Base-by-base conservation (phyloP, 2,113 vertebrate species). In the Phoenicopterus ruber region DNA sequence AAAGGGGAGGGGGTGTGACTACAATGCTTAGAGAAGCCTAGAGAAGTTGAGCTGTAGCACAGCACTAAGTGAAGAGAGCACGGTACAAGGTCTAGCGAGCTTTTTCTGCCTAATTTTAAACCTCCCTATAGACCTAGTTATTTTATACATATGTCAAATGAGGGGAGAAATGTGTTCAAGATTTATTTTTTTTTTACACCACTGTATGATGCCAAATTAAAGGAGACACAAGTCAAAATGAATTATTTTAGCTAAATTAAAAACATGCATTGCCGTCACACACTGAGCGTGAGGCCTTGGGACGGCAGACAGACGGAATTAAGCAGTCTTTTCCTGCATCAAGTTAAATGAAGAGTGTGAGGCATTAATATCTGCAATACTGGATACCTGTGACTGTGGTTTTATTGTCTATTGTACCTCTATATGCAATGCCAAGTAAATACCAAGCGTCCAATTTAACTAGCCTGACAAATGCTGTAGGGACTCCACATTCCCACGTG, bases 161-260 rank as follows among this genome's bases (percentile, higher is more conserved):
- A 92, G 63, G 29, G 59, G 29, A 94, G 55, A 93, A 97, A 93
- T 46, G 40, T 31, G 14, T 82, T 82, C 54, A 95, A 72, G 57
- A 25, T 63, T 59, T 57, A 6, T 19, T 44, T 47, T 77, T 59
- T 82, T 92, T 86, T 89, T 24, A 79, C 82, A 90, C 54, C 62
- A n/a, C 42, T 4, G 25, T 80, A 57, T 65, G 73, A 96, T 93
- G 87, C 44, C 81, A 96, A 95, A 93, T 90, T 82, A 94, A 96
- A 87, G 70, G 74, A 74, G 62, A 85, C 54, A 38, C 58, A 82
- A 92, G 81, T 86, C 77, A 89, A 92, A 89, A 40, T 79, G 70
- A 93, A 93, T 90, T 85, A 94, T 85, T 96, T 82, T 93, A 93
- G 81, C 78, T 93, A 69, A 94, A 91, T 87, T 76, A 82, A 57